These are phyloP conservation scores for Aethina tumida DNA, from an alignment of 1,140 invertebrate genomes.

Conservation along the genomic window DNA sequence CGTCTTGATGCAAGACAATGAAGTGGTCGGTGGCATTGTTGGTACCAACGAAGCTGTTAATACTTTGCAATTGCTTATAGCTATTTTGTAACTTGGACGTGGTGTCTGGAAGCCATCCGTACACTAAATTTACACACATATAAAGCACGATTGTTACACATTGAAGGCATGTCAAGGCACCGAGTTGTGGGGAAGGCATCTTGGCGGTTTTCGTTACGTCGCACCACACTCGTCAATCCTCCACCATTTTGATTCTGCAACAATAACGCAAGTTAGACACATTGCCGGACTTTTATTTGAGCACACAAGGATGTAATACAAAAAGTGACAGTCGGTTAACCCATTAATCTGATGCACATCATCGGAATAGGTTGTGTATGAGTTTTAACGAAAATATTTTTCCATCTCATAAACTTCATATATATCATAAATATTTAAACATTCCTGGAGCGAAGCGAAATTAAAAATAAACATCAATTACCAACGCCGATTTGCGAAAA, in stretches of 20 bases:
- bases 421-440: too few relatives aligned
- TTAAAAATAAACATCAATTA: too few relatives aligned
- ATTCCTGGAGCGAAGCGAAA: too few relatives aligned
- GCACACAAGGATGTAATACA: too few relatives aligned
- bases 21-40: conserved; percentile 36
- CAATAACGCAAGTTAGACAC: too few relatives aligned
- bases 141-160: conserved; percentile 9
- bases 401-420: too few relatives aligned
- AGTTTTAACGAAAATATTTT: too few relatives aligned
- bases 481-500: too few relatives aligned
- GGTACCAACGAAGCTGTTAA: conserved; percentile 30
- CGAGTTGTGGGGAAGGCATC: conserved; percentile 10
- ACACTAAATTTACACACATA: conserved; percentile 12
- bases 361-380: too few relatives aligned
- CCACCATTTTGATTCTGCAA: conserved; percentile 16
- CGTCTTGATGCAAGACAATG: conserved; percentile 43
- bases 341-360: too few relatives aligned
- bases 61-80: conserved; percentile 26
- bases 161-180: conserved; percentile 19
- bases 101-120: conserved; percentile 32
- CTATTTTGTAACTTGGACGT: conserved; percentile 30
- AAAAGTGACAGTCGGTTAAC: too few relatives aligned
- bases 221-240: conserved; percentile 14
- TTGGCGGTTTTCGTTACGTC: conserved; percentile 2
- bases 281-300: too few relatives aligned